These are phyloP conservation scores for Mesoclemmys tuberculata DNA, from an alignment of 2,113 vertebrate genomes.

Conservation along the genomic window DNA sequence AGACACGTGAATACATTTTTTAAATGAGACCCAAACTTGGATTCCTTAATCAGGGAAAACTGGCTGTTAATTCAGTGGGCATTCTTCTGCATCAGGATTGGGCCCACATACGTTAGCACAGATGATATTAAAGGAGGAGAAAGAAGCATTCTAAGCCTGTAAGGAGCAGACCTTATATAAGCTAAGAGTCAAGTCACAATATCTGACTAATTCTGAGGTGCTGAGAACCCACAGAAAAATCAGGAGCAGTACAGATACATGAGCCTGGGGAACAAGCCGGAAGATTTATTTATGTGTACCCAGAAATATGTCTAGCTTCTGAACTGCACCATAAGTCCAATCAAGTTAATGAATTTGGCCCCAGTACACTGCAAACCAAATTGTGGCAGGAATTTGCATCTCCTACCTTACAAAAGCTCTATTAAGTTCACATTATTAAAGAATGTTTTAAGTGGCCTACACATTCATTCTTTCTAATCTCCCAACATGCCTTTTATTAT, in stretches of 20 bases:
- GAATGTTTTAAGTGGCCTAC: not conserved
- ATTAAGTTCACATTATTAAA: not conserved
- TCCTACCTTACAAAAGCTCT: not conserved
- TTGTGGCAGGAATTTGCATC: not conserved
- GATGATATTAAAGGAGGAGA: not conserved
- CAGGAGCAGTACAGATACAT: not conserved
- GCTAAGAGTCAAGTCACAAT: not conserved
- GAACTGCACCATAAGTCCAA: not conserved
- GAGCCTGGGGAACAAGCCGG: not conserved
- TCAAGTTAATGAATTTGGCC: not conserved
- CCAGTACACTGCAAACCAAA: fast-evolving
- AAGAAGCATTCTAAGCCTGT: not conserved
- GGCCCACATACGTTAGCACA: not conserved
- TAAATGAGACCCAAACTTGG: not conserved
- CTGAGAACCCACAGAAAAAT: not conserved
- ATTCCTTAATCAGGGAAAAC: not conserved
- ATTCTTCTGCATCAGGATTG: not conserved
- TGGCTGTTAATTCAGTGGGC: not conserved
- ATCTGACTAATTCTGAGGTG: not conserved
- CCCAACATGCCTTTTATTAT: not conserved
- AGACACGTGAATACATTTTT: not conserved
- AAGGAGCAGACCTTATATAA: not conserved
- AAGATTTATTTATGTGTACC: not conserved
- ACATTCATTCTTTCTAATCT: not conserved
- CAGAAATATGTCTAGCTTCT: not conserved